Base-by-base conservation (phyloP, 2,113 vertebrate genomes). In the Zosterops hypoxanthus region DNA sequence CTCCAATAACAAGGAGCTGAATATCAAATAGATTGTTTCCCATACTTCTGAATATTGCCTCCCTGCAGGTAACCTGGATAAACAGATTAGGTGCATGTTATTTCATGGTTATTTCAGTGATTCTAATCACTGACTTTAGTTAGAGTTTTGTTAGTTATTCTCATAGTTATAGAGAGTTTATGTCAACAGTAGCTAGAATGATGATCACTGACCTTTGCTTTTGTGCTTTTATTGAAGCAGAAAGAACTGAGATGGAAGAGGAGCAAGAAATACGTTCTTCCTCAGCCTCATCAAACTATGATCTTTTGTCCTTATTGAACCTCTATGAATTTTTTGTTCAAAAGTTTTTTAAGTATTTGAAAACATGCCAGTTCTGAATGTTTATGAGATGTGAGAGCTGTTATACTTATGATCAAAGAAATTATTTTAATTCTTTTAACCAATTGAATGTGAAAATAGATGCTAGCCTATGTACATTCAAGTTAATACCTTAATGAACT, bases 401-500 rank as follows among this genome's bases (percentile, higher is more conserved):
- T 64, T 78, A 36, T 59, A 73, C 64, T 83, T 86, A 56, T 1
- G n/a, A 86, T 92, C 49, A 69, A 9, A 11, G 24, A 91, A 84
- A 64, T 89, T 9, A 87, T 72, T 82, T 71, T 89, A 79, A 89
- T 95, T 82, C 14, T 89, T 92, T 91, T 72, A 84, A 73, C 81
- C 84, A 90, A 29, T 55, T 85, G 73, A 72, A 76, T 87, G 78
- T 94, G 91, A 95, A 47, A 95, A 92, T 88, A 82, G 61, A 72
- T 76, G 77, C 49, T 92, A 82, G 50, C 46, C 64, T 75, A 25
- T 76, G 78, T 87, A 77, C 15, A 0, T 82, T 95, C 77, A 82
- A 57, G 78, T 82, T 80, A 87, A 82, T 86, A 87, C 77, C 53
- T 94, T 82, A 87, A 85, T 65, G 86, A 91, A 73, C 78, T 87